phyloP scores from a whole-genome alignment of 2,888 invertebrate genomes.

The Empis stercorea region DNA sequence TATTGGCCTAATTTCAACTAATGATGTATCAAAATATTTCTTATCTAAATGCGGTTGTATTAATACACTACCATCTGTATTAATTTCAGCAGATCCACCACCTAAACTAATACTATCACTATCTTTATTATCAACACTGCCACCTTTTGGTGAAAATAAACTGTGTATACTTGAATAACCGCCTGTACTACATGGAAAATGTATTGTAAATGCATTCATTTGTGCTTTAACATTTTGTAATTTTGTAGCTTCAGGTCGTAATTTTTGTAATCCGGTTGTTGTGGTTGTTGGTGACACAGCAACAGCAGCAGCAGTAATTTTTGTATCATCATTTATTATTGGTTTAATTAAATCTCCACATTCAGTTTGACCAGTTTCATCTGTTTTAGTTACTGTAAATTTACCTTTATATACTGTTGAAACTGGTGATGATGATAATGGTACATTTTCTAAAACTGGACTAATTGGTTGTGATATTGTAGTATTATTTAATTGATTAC shows the following conservation, averaged over 20 bases:
- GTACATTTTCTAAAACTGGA: not conserved
- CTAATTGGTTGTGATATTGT: not conserved
- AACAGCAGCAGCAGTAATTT: not conserved
- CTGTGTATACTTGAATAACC: constrained; percentile 46
- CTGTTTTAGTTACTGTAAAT: constrained; percentile 41
- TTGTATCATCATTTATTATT: not conserved
- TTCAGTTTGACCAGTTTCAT: constrained; percentile 16
- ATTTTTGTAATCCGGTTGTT: constrained; percentile 13
- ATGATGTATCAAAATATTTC: constrained; percentile 67
- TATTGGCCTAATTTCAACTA: constrained; percentile 58
- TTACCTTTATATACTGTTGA: constrained; percentile 36
- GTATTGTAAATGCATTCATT: constrained; percentile 49
- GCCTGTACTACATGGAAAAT: constrained; percentile 48
- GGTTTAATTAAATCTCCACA: not conserved
- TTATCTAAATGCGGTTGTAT: constrained; percentile 55
- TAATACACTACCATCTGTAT: constrained; percentile 14
- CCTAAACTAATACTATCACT: constrained; percentile 20
- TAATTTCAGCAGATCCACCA: too few relatives aligned
- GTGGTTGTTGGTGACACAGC: not conserved
- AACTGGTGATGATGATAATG: constrained; percentile 17
- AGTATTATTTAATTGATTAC: not conserved
- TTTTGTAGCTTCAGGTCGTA: constrained; percentile 27
- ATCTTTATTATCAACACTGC: not conserved
- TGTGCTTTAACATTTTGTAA: constrained; percentile 24
- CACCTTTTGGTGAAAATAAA: constrained; percentile 39